Base-by-base conservation (phyloP, 2,113 vertebrate genomes). In the Parotia lawesii region DNA sequence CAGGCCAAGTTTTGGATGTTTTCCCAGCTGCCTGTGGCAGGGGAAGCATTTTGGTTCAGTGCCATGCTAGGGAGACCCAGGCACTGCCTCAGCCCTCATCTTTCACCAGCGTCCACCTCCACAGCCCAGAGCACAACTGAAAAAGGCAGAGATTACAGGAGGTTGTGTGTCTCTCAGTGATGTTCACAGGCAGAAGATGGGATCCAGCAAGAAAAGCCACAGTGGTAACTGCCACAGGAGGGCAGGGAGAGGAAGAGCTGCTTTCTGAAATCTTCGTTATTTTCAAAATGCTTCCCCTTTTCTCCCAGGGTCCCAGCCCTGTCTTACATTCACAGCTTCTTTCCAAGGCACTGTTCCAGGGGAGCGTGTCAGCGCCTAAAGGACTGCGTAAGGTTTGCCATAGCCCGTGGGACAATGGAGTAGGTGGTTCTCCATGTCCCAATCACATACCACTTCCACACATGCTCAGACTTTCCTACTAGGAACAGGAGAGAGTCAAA, bases 391-490 rank as follows among this genome's bases (percentile, higher is more conserved):
- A 2, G 9, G 22, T 27, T 35, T 1, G 11, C 33, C 35, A 15
- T 2, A 35, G 25, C 62, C 25, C 2, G 0, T 14, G 35, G 31
- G 15, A 19, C 23, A 31, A 1, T 17, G 35, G 48, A 50, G 27
- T 21, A 5, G 38, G 27, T 10, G 47, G 44, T 27, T n/a, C 11
- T 62, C 35, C 6, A 0, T 9, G 22, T 37, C 56, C 65, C 44
- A 77, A 2, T 33, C 25, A 56, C 4, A 3, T 23, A 7, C 33
- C 12, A 1, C 27, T 48, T 31, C 22, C 35, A 11, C n/a, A 19
- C 27, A 9, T 28, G 25, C 79, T 85, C 58, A 72, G 6, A 58
- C 53, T 58, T 31, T 71, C 57, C 65, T 48, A 1, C 42, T 3
- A 28, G 37, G 37, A 67, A 35, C 9, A 54, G 78, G 6, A 70